Base-by-base conservation (phyloP, 2,797 vertebrate species). In the Enteromius treurensis region DNA sequence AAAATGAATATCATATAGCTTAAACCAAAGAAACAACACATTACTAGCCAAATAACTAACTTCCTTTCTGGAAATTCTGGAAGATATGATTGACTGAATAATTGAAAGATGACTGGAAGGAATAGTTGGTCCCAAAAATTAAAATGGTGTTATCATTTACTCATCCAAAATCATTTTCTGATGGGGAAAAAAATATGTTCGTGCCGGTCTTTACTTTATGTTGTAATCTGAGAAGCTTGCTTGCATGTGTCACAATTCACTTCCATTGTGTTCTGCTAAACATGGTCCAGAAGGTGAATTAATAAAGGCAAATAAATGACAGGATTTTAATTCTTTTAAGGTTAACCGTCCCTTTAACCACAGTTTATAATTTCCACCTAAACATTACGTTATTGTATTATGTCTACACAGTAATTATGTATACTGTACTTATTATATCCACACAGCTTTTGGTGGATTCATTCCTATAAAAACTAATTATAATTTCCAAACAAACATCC, bases 191-290 rank as follows among this genome's bases (percentile, higher is more conserved):
- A 40, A 40, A 26, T 2, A 21, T 74, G 10, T 55, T 75, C 45
- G 29, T 15, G 42, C 42, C 29, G 14, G 29, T 53, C 49, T 74
- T 53, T n/a, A 55, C 29, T 53, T 55, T 53, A 19, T 71, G 42
- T 11, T 71, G 42, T 4, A 4, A 49, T 49, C 15, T 71, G 5
- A 71, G 23, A 23, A 71, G 69, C 42, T 71, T 29, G 8, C 17
- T 47, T 29, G 4, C 15, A 71, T 49, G 26, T 17, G 26, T 32
- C 26, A 9, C 45, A 8, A 19, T 49, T 19, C 8, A 49, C 45
- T 73, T 51, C 29, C 9, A 73, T 73, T 21, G 45, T 73, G 19
- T 21, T 73, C 45, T 51, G 17, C 70, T 51, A 51, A 73, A 32
- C 64, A 5, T 13, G 13, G 4, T 34, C 0, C 26, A 29, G 15